Conservation (phyloP, 1,140 invertebrate genomes). For the Drosophila subpulchrella region DNA sequence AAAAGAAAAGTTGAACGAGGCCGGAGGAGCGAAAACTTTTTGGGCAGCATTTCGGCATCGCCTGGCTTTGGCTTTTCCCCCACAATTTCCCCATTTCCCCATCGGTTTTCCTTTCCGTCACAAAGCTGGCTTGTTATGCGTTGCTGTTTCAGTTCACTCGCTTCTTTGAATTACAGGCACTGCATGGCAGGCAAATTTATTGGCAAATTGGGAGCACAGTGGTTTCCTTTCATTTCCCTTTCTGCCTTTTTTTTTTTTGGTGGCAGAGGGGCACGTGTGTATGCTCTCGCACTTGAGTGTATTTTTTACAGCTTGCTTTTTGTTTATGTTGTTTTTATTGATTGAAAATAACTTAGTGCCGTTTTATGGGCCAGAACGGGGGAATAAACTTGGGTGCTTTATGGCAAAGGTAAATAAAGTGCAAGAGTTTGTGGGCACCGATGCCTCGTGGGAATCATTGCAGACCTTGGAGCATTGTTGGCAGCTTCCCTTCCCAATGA, state of each 20-base stretch:
- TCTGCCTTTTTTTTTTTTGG: conserved; percentile 5
- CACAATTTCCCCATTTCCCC: neutral
- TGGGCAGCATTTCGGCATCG: conserved; percentile 51
- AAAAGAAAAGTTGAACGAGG: conserved; percentile 26
- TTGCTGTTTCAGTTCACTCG: conserved; percentile 33
- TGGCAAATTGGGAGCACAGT: conserved; percentile 81
- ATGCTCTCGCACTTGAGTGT: conserved; percentile 57
- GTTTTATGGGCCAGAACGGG: conserved; percentile 61
- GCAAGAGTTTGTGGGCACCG: conserved; percentile 12
- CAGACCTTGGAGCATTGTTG: conserved; percentile 22
- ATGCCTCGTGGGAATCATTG: conserved; percentile 25
- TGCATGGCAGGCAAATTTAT: conserved; percentile 80
- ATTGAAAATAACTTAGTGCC: conserved; percentile 81
- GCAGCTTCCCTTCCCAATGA: conserved; percentile 4
- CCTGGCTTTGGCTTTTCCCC: conserved; percentile 12
- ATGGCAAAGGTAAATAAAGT: conserved; percentile 76
- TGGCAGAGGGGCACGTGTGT: conserved; percentile 7
- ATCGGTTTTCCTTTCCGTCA: neutral
- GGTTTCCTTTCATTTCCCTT: conserved; percentile 51
- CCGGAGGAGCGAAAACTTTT: conserved; percentile 36
- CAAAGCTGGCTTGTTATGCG: conserved; percentile 6
- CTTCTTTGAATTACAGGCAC: conserved; percentile 70
- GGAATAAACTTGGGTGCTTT: conserved; percentile 73
- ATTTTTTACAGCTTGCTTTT: conserved; percentile 79
- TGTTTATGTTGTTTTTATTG: conserved; percentile 83